These are phyloP conservation scores for Alexandromys fortis DNA, from an alignment of 2,113 vertebrate species.

Conservation along the genomic window DNA sequence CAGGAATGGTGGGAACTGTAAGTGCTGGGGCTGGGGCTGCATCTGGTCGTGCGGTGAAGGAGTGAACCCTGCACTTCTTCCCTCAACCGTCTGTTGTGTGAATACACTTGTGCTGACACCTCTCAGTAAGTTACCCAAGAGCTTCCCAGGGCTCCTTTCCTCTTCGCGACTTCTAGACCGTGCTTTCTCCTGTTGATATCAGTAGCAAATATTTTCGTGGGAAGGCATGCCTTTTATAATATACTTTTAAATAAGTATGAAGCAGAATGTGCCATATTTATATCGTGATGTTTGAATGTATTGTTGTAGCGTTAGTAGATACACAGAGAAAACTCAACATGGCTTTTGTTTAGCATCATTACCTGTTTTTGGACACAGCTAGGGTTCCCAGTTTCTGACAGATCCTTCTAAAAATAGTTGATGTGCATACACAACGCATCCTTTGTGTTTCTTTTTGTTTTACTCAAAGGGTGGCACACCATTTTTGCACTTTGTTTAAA, in stretches of 20 bases:
- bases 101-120: neutral
- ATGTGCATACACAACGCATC: neutral
- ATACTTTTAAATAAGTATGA: conserved; percentile 27
- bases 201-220: neutral
- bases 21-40: neutral
- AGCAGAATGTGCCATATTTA: neutral
- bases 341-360: neutral
- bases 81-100: neutral
- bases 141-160: neutral
- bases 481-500: neutral
- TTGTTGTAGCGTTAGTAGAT: neutral
- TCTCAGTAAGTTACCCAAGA: neutral
- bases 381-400: neutral
- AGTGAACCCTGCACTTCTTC: neutral
- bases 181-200: neutral
- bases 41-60: neutral
- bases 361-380: neutral
- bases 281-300: no score
- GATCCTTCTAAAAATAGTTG: neutral
- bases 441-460: neutral
- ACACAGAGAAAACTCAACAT: neutral
- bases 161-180: neutral
- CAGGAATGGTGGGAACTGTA: neutral
- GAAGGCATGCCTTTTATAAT: neutral
- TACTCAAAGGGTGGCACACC: neutral